phyloP scores from a whole-genome alignment of 2,113 vertebrate species.

The Puma concolor region DNA sequence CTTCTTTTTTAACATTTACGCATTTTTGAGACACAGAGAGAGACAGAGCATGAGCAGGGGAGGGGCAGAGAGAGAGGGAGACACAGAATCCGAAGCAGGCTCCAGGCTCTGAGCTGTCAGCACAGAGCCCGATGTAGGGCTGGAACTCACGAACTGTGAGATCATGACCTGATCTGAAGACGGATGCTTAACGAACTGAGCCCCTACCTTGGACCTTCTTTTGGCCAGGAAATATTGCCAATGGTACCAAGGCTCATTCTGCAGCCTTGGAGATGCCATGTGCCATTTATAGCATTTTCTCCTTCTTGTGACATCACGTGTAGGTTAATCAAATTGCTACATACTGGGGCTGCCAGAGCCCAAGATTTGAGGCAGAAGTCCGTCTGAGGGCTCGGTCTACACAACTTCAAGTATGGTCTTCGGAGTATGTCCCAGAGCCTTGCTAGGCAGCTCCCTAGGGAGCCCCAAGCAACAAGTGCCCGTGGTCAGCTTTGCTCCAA shows the following conservation, averaged over 20 bases:
- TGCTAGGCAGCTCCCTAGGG: not conserved
- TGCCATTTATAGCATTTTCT: not conserved
- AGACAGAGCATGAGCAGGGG: too few species aligned
- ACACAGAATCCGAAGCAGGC: too few species aligned
- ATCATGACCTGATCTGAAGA: too few species aligned
- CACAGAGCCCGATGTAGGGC: too few species aligned
- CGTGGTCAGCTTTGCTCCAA: not conserved
- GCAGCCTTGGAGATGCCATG: not conserved
- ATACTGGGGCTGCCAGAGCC: not conserved
- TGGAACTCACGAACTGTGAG: too few species aligned
- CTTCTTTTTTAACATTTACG: too few species aligned
- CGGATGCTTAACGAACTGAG: too few species aligned
- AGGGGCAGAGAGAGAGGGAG: too few species aligned
- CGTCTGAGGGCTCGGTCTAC: accelerated
- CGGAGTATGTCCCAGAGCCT: not conserved
- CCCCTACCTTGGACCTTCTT: not conserved
- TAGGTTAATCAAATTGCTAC: not conserved
- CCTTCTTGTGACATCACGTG: not conserved
- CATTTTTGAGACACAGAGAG: too few species aligned
- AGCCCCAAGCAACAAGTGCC: too few species aligned
- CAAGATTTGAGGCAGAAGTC: not conserved
- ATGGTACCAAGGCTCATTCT: not conserved
- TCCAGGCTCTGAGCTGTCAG: too few species aligned
- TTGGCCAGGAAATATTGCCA: not conserved
- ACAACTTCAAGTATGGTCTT: not conserved